A percentile compares a stretch with the other conserved stretches of the same genome.
Evolutionary conservation across 1,140 invertebrate species (phyloP).

Genomic region (Mycetomoellerius zeteki): DNA sequence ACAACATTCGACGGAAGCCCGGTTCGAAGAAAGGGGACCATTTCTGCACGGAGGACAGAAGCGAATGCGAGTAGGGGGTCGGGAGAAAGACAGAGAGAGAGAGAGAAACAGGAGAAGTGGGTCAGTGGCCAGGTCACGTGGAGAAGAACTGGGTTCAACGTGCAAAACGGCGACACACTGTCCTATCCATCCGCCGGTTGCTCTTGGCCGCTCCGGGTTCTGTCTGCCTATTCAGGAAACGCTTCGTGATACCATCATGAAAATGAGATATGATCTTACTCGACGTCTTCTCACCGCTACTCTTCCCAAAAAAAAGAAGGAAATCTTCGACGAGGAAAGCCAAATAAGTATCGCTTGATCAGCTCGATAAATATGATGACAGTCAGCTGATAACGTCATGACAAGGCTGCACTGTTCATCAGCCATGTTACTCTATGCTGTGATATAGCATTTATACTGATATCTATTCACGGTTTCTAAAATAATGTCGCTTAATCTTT

Average conservation of each 20-base stretch:
- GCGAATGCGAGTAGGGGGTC: slow-evolving; percentile 38
- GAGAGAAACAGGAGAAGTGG: slow-evolving; percentile 82
- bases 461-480: too few species aligned
- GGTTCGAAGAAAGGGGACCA: slow-evolving; percentile 57
- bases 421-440: not conserved
- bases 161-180: slow-evolving; percentile 86
- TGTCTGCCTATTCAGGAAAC: slow-evolving; percentile 82
- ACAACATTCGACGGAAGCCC: slow-evolving; percentile 61
- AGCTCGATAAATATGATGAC: not conserved
- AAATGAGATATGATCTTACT: slow-evolving; percentile 56
- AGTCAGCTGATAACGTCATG: slow-evolving; percentile 27
- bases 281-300: not conserved
- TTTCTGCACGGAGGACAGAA: slow-evolving; percentile 40
- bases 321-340: not conserved
- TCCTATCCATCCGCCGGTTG: slow-evolving; percentile 84
- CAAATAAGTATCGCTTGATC: slow-evolving; percentile 24
- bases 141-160: slow-evolving; percentile 84
- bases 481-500: not conserved
- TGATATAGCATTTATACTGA: not conserved
- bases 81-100: slow-evolving; percentile 51
- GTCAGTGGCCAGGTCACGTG: slow-evolving; percentile 86
- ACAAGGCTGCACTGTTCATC: not conserved
- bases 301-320: slow-evolving; percentile 9
- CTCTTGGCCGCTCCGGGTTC: slow-evolving; percentile 70
- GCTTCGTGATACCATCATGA: slow-evolving; percentile 73